Evolutionary conservation across 1,140 invertebrate genomes (phyloP), one percentile per base, ranked within the genome.

Genomic region (Tetranychus cinnabarinus): DNA sequence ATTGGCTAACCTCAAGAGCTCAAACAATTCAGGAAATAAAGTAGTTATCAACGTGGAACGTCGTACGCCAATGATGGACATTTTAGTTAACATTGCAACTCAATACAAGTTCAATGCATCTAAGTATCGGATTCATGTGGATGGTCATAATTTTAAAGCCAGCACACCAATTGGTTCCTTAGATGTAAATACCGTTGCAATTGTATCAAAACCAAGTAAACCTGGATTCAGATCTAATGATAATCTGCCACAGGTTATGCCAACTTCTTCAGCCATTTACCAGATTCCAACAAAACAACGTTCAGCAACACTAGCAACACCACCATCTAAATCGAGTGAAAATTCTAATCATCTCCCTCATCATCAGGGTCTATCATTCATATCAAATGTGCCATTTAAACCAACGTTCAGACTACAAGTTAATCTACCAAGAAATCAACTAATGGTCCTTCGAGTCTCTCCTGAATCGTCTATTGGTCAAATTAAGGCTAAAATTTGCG

Each of bases 401-500:
- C 80, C 80, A 66, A 85, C 83, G 36, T 82, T 84, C 68, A 76
- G 84, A 67, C 75, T 85, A 62, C 73, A 82, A 74, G 83, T 90
- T n/a, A 82, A 87, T 70, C 72, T 90, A 62, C 86, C 86, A 12
- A 78, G 81, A 58, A 83, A 85, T 71, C 86, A 90, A 72, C 76
- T 88, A 34, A 85, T 82, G 69, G 83, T 86, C 0, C 77, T 79
- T 46, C 73, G 84, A 64, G 80, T 85, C 61, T 78, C 82, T 69
- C 78, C 81, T 58, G 76, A 80, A 70, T 78, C 79, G 60, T 72
- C 77, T 52, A 70, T 87, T 45, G 73, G 78, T 59, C 79, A 84
- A 66, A 78, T 84, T 54, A 75, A 86, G 63, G 72, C 76, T 35
- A 78, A 82, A 69, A 81, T 86, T 5, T 88, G 86, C 67, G 75